Conservation (phyloP, 2,888 invertebrate species). For the Criorhina ranunculi region DNA sequence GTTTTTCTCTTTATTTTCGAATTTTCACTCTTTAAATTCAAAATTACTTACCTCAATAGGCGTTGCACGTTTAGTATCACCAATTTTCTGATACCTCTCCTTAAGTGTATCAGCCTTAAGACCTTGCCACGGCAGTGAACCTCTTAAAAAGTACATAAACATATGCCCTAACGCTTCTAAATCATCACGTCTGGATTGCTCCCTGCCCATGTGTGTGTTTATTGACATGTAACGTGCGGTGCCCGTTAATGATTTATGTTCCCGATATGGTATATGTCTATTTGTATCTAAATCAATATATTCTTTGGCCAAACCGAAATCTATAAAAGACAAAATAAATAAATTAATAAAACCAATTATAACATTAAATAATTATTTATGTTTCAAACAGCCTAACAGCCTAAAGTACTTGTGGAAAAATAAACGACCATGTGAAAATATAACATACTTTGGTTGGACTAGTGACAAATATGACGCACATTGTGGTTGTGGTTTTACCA, state of each 20-base stretch:
- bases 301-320: conserved; percentile 99
- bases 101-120: conserved; percentile 99
- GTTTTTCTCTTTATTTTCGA: no score
- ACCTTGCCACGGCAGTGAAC: conserved; percentile 99
- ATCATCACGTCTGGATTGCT: conserved; percentile 99
- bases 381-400: no score
- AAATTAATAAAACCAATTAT: conserved; percentile 23
- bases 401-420: conserved; percentile 7
- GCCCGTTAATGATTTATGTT: conserved; percentile 99
- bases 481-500: no score
- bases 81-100: conserved; percentile 99
- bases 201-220: conserved; percentile 99
- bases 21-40: no score
- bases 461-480: no score
- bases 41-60: conserved; percentile 94
- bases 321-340: conserved; percentile 86
- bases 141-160: conserved; percentile 99
- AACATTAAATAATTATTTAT: background rate
- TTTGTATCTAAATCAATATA: conserved; percentile 99
- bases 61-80: conserved; percentile 99
- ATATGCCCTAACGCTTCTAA: conserved; percentile 99
- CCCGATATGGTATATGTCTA: conserved; percentile 99
- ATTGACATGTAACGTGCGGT: conserved; percentile 99
- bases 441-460: no score
- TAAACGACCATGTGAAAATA: no score